Percentiles rank a stretch among this genome's conserved stretches.
Evolutionary conservation across 1,140 invertebrate species (phyloP).

Genomic region (Samia ricini): DNA sequence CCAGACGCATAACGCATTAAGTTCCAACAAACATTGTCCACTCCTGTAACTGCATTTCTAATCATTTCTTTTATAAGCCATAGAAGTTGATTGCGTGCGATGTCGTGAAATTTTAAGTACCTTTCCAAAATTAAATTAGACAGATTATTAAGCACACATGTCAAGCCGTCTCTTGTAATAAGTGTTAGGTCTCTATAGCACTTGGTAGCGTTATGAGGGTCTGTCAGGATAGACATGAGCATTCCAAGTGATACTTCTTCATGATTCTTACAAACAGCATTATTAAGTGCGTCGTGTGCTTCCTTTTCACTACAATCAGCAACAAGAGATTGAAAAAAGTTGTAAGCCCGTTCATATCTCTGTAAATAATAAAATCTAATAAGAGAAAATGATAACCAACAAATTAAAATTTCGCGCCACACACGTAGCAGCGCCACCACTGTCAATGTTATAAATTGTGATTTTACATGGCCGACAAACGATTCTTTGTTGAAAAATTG

Average conservation of each 20-base stretch:
- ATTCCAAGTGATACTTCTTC: constrained; percentile 96
- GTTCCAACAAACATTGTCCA: constrained; percentile 94
- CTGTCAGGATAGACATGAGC: constrained; percentile 92
- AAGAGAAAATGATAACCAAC: constrained; percentile 23
- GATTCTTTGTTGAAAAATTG: constrained; percentile 77
- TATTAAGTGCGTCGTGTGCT: constrained; percentile 93
- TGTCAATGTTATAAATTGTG: constrained; percentile 71
- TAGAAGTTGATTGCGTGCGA: constrained; percentile 86
- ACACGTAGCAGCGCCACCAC: constrained; percentile 62
- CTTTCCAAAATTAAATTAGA: constrained; percentile 92
- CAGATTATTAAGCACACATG: constrained; percentile 87
- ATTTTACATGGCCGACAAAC: constrained; percentile 78
- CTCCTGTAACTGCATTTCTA: constrained; percentile 89
- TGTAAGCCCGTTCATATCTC: constrained; percentile 93
- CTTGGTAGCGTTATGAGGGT: constrained; percentile 89
- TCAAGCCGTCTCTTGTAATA: constrained; percentile 92
- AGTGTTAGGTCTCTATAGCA: constrained; percentile 95
- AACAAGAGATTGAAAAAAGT: constrained; percentile 85
- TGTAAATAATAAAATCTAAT: constrained; percentile 79
- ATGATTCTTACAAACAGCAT: constrained; percentile 91
- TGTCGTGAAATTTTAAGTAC: constrained; percentile 91
- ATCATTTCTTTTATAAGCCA: constrained; percentile 95
- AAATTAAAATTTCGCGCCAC: constrained; percentile 62
- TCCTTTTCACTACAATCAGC: constrained; percentile 94
- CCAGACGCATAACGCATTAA: constrained; percentile 96